phyloP scores from a whole-genome alignment of 1,140 invertebrate species.

The Drosophila tsacasi region DNA sequence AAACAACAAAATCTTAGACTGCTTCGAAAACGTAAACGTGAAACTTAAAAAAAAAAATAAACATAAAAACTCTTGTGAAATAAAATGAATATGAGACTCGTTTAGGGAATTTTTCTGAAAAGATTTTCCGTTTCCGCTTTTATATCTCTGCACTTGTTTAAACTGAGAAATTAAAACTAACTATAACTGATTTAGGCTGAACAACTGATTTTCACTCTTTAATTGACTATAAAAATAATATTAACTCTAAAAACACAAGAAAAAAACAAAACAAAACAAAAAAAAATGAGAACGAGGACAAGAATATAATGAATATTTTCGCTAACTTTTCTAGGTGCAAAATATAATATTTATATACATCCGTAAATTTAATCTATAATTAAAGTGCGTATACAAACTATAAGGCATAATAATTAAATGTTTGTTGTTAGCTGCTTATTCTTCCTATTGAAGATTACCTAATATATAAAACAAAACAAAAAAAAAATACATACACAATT shows the following conservation, averaged over 20 bases:
- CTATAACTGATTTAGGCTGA: constrained; percentile 42
- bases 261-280: constrained; percentile 18
- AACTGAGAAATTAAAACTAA: constrained; percentile 46
- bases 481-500: constrained; percentile 33
- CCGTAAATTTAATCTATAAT: constrained; percentile 51
- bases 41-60: constrained; percentile 50
- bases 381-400: constrained; percentile 42
- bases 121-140: constrained; percentile 52
- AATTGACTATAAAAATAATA: constrained; percentile 5
- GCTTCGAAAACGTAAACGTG: constrained; percentile 81
- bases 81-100: constrained; percentile 68
- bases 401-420: constrained; percentile 72
- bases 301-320: constrained; percentile 46
- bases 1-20: constrained; percentile 83
- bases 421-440: constrained; percentile 83
- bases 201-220: constrained; percentile 39
- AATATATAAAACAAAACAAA: constrained; percentile 19
- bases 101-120: constrained; percentile 78
- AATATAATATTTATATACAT: constrained; percentile 58
- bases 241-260: constrained; percentile 39
- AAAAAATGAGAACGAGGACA: constrained; percentile 3
- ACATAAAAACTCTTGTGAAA: constrained; percentile 52
- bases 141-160: constrained; percentile 51
- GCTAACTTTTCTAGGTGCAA: constrained; percentile 53
- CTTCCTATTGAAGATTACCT: constrained; percentile 79